Conservation (phyloP, 2,888 invertebrate genomes). For the Drosophila testacea region DNA sequence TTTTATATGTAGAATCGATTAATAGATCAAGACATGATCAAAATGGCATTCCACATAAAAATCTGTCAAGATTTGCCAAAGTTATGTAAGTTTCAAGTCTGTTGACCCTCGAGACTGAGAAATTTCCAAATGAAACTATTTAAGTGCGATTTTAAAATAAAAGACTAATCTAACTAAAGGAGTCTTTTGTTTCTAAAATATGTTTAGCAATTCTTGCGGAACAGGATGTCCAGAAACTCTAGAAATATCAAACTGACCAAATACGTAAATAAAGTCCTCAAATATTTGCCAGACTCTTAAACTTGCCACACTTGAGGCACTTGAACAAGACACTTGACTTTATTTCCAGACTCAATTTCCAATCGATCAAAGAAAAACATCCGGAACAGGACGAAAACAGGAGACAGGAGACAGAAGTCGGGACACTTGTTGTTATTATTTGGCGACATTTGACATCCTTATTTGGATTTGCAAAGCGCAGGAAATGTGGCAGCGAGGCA, state of each 20-base stretch:
- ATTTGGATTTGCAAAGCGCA: constrained; percentile 67
- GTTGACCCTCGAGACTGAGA: too few relatives aligned
- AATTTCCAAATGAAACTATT: too few relatives aligned
- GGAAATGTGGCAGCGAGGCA: constrained; percentile 69
- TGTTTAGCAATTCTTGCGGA: not conserved
- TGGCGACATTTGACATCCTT: constrained; percentile 68
- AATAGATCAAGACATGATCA: too few relatives aligned
- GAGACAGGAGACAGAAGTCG: not conserved
- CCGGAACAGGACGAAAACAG: constrained; percentile 34
- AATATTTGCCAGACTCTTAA: constrained; percentile 3
- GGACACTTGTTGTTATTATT: constrained; percentile 60
- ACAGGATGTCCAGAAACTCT: not conserved
- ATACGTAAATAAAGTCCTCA: constrained; percentile 10
- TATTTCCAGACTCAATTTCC: constrained; percentile 7
- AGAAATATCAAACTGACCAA: not conserved
- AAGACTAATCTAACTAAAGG: too few relatives aligned
- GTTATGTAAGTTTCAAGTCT: too few relatives aligned
- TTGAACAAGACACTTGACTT: constrained; percentile 33
- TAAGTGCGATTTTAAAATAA: too few relatives aligned
- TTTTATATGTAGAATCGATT: too few relatives aligned
- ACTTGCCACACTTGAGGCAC: constrained; percentile 1
- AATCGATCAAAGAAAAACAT: constrained; percentile 60
- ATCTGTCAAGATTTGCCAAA: too few relatives aligned
- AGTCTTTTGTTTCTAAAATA: not conserved
- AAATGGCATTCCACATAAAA: too few relatives aligned